Conservation (phyloP, 2,888 invertebrate species). For the Diabrotica balteata region DNA sequence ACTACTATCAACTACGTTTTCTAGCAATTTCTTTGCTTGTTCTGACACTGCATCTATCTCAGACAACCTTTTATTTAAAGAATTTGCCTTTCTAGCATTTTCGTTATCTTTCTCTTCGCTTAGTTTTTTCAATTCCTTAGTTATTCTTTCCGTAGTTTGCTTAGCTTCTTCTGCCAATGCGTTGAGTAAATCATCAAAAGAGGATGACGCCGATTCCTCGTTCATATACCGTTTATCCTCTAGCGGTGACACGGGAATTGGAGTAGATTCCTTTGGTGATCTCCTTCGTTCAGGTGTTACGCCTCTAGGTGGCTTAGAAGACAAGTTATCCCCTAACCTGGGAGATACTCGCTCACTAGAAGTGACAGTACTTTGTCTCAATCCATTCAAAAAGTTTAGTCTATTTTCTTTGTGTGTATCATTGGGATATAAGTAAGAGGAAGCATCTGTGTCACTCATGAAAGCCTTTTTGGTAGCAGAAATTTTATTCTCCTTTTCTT, state of each 20-base stretch:
- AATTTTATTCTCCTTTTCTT: constrained; percentile 57
- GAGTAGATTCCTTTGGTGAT: constrained; percentile 51
- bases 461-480: constrained; percentile 54
- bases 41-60: constrained; percentile 62
- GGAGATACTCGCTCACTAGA: constrained; percentile 35
- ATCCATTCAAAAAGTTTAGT: constrained; percentile 53
- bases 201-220: constrained; percentile 43
- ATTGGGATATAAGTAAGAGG: constrained; percentile 42
- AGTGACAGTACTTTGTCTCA: constrained; percentile 42
- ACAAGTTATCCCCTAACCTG: constrained; percentile 41
- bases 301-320: constrained; percentile 52
- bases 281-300: constrained; percentile 47
- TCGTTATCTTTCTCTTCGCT: constrained; percentile 42
- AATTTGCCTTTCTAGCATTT: constrained; percentile 19
- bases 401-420: constrained; percentile 56
- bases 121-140: constrained; percentile 65
- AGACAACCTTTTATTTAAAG: constrained; percentile 39
- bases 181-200: constrained; percentile 75
- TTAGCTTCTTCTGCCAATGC: constrained; percentile 78
- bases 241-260: constrained; percentile 45
- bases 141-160: constrained; percentile 72
- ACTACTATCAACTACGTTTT: constrained; percentile 57
- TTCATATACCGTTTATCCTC: constrained; percentile 39
- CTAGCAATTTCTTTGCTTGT: constrained; percentile 61
- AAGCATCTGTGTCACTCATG: constrained; percentile 57